These are phyloP conservation scores for Cheilosia variabilis DNA, from an alignment of 2,888 invertebrate genomes.

Conservation along the genomic window DNA sequence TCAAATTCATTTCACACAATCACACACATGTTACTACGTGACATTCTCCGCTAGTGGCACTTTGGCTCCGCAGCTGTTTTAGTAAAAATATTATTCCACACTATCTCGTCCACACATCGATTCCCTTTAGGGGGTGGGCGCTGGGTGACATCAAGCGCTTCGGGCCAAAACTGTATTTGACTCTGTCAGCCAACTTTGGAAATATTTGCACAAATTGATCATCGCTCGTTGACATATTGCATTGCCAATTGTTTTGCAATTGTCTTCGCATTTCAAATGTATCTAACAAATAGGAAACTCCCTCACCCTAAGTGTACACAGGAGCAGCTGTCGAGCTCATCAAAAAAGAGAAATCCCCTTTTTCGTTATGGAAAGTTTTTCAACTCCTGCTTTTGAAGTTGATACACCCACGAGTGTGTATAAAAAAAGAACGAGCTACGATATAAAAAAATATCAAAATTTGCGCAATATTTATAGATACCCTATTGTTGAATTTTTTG, in stretches of 20 bases:
- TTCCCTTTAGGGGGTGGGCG: not conserved
- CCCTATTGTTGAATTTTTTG: not conserved
- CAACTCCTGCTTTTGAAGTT: slow-evolving; percentile 15
- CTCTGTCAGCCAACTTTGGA: slow-evolving; percentile 61
- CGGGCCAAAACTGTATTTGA: slow-evolving; percentile 58
- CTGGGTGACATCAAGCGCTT: slow-evolving; percentile 11
- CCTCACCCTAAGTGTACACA: slow-evolving; percentile 25
- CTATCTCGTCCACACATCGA: slow-evolving; percentile 12
- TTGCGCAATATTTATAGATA: not conserved
- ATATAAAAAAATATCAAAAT: not conserved
- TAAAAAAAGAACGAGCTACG: no score
- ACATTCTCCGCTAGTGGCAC: slow-evolving; percentile 19
- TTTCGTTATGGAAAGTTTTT: slow-evolving; percentile 32
- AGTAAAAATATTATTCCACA: slow-evolving; percentile 36
- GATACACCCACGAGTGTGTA: not conserved
- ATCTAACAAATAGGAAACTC: slow-evolving; percentile 36
- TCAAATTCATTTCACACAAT: slow-evolving; percentile 46
- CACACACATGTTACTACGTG: slow-evolving; percentile 42
- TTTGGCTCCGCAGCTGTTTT: slow-evolving; percentile 59
- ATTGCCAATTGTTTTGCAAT: slow-evolving; percentile 72
- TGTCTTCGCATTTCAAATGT: slow-evolving; percentile 62
- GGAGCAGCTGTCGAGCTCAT: slow-evolving; percentile 61
- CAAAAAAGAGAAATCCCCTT: slow-evolving; percentile 59
- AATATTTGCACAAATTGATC: slow-evolving; percentile 75
- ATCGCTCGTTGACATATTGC: slow-evolving; percentile 72